phyloP scores from a whole-genome alignment of 1,140 invertebrate genomes.

The Macrocentrus cingulum region DNA sequence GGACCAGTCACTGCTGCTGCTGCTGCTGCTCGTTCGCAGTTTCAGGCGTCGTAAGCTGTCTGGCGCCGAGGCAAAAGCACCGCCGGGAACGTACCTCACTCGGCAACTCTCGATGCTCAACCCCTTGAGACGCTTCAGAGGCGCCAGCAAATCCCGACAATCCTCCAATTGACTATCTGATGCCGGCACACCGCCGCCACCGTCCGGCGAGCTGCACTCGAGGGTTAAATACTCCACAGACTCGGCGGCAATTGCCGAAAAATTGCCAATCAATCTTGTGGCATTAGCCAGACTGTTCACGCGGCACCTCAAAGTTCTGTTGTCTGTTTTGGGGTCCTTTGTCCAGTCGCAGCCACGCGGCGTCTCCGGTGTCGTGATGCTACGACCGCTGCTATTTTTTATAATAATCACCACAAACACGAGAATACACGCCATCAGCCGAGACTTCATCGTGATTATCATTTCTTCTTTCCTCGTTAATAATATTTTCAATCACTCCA shows the following conservation, averaged over 20 bases:
- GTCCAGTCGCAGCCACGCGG: conserved; percentile 71
- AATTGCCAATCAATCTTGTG: conserved; percentile 68
- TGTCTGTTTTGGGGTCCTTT: conserved; percentile 27
- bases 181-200: conserved; percentile 76
- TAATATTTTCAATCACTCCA: too few species aligned
- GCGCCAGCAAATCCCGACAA: conserved; percentile 64
- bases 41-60: conserved; percentile 68
- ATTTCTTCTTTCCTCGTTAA: too few species aligned
- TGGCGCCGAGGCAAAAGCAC: conserved; percentile 66
- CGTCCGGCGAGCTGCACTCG: too few species aligned
- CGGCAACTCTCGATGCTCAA: conserved; percentile 78
- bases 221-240: conserved; percentile 69
- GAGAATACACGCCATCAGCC: too few species aligned
- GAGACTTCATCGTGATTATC: too few species aligned
- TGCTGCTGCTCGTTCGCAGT: conserved; percentile 75
- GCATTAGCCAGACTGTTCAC: conserved; percentile 71
- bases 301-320: conserved; percentile 56
- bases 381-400: too few species aligned
- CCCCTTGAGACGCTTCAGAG: conserved; percentile 68
- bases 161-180: conserved; percentile 72
- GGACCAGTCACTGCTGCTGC: conserved; percentile 82
- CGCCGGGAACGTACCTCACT: conserved; percentile 71
- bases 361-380: conserved; percentile 55
- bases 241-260: conserved; percentile 69
- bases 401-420: conserved; percentile 29